These are phyloP conservation scores for Mythimna impura DNA, from an alignment of 2,888 invertebrate species.

Conservation along the genomic window DNA sequence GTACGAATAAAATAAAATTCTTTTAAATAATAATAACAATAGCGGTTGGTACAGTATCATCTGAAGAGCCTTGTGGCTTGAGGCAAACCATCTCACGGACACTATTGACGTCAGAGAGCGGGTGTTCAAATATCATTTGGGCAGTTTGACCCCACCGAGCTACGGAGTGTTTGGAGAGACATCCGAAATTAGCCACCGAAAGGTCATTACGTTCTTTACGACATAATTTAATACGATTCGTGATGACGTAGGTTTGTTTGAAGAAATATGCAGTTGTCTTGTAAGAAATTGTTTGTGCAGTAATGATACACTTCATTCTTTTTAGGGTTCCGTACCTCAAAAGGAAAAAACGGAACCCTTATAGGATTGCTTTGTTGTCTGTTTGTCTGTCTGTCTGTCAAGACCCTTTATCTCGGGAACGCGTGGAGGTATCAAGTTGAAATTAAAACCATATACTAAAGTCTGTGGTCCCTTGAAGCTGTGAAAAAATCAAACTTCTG, in stretches of 20 bases:
- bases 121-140: conserved; percentile 62
- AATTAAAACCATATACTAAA: no score
- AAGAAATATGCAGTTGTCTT: neutral
- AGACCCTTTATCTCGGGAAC: no score
- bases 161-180: conserved; percentile 51
- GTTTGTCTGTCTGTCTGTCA: no score
- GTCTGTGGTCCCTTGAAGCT: no score
- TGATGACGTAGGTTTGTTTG: neutral
- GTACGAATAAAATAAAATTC: conserved; percentile 20
- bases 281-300: neutral
- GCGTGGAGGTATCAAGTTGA: no score
- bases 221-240: conserved; percentile 3
- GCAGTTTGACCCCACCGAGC: conserved; percentile 54
- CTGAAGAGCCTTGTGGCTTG: conserved; percentile 55
- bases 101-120: conserved; percentile 70
- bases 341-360: no score
- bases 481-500: no score
- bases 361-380: no score
- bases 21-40: conserved; percentile 40
- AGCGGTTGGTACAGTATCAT: conserved; percentile 41
- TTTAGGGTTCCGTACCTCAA: neutral
- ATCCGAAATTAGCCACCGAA: conserved; percentile 50
- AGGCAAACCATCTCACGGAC: conserved; percentile 70
- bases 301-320: neutral
- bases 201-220: conserved; percentile 22